phyloP scores from a whole-genome alignment of 2,888 invertebrate species.

The Chorisops tibialis region DNA sequence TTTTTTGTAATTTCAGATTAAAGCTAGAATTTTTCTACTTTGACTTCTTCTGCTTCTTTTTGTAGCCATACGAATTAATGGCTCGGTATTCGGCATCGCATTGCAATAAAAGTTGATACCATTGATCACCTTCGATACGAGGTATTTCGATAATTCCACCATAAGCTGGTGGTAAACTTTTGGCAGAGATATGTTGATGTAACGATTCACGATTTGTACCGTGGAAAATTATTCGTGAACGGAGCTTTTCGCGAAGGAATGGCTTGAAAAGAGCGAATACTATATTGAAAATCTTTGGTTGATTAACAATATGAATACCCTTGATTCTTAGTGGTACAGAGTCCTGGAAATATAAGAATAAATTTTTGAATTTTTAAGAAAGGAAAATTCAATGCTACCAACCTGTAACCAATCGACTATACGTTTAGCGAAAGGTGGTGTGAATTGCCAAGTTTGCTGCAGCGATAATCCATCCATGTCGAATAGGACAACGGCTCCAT shows the following conservation, averaged over 20 bases:
- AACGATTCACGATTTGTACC: constrained; percentile 71
- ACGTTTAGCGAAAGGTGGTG: constrained; percentile 78
- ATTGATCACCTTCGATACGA: constrained; percentile 66
- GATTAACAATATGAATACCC: constrained; percentile 84
- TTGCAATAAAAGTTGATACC: constrained; percentile 67
- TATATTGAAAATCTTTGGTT: constrained; percentile 86
- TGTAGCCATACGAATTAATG: constrained; percentile 73
- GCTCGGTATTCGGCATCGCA: constrained; percentile 73
- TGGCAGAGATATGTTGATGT: constrained; percentile 68
- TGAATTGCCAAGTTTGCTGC: constrained; percentile 82
- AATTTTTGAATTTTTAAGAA: not conserved
- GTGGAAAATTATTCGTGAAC: constrained; percentile 75
- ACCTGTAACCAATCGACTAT: constrained; percentile 82
- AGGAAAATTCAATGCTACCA: not conserved
- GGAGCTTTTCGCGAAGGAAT: constrained; percentile 81
- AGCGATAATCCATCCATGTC: constrained; percentile 81
- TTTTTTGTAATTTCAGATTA: no score
- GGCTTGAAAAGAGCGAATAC: constrained; percentile 87
- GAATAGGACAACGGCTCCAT: constrained; percentile 76
- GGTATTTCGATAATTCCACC: constrained; percentile 71
- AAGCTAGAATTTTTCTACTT: not conserved
- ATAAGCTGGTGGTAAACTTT: constrained; percentile 67
- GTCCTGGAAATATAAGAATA: constrained; percentile 60
- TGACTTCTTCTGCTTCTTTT: constrained; percentile 49
- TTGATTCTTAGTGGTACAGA: constrained; percentile 81